Base-by-base conservation (phyloP, 2,113 vertebrate genomes). In the Columbina picui region DNA sequence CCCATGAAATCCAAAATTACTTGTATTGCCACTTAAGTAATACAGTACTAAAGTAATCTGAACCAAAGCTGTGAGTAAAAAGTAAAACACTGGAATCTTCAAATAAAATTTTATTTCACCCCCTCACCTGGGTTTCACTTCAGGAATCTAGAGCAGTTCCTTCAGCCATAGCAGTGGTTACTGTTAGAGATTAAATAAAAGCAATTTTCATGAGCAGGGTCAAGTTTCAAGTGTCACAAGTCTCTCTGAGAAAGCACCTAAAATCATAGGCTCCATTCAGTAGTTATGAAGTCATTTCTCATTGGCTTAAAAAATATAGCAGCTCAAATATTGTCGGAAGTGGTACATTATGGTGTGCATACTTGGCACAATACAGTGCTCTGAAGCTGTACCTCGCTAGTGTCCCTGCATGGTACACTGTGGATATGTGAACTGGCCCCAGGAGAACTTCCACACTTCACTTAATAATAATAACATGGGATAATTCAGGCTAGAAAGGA, bases 321-420 rank as follows among this genome's bases (percentile, higher is more conserved):
- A 64, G 47, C 29, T 86, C 21, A 26, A 50, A 60, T 43, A 88
- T 39, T 21, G 39, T 74, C 45, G 45, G 20, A 69, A 71, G 14
- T 22, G 12, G 1, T 10, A 26, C 38, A 14, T 34, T 64, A 56
- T 25, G 26, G 20, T 32, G 61, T 29, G 32, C 0, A 0, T n/a
- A 43, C 14, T 32, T 53, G 21, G 38, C 34, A 59, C 10, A 78
- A 30, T 20, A 23, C 21, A n/a, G 12, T 32, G 38, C 29, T 85
- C 41, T 6, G 1, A 90, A 81, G 49, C 68, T 22, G 41, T 3
- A 26, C 8, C 22, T 71, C 36, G 53, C 36, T 36, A 21, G 17
- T 20, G 13, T 45, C 16, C 32, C 45, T 67, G 18, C 32, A 17
- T 16, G 43, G 17, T 43, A 43, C 43, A 43, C 43, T 19, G 8